A percentile compares a stretch with the other conserved stretches of the same genome.
Evolutionary conservation across 2,888 invertebrate genomes (phyloP).

Genomic region (Anaspis maculata): DNA sequence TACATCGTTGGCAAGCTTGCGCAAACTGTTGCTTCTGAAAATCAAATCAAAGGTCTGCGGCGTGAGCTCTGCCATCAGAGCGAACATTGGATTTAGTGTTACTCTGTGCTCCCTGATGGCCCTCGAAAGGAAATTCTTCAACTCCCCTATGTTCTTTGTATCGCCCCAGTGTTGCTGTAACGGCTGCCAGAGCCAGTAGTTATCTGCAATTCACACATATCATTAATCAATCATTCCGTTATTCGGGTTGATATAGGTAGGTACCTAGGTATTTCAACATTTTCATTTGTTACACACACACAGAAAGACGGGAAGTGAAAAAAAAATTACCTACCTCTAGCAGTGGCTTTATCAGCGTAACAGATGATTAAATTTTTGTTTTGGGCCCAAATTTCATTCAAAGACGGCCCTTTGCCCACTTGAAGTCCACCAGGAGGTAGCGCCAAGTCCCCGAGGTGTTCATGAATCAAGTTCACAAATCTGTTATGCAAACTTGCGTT

Average conservation of each 20-base stretch:
- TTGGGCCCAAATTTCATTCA: conserved; percentile 50
- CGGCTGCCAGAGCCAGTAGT: conserved; percentile 47
- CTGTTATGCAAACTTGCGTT: conserved; percentile 40
- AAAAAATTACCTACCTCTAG: conserved; percentile 34
- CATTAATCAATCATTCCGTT: not conserved
- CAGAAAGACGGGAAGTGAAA: too few species aligned
- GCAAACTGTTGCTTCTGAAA: conserved; percentile 51
- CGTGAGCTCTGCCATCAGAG: conserved; percentile 69
- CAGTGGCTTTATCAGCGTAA: conserved; percentile 47
- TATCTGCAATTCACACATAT: conserved; percentile 25
- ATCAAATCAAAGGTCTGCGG: conserved; percentile 57
- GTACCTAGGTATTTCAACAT: too few species aligned
- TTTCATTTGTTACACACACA: too few species aligned
- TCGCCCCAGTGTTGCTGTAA: conserved; percentile 62
- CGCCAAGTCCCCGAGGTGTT: conserved; percentile 47
- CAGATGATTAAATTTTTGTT: conserved; percentile 51
- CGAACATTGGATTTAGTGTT: conserved; percentile 46
- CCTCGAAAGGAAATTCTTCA: conserved; percentile 46
- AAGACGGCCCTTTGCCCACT: conserved; percentile 45
- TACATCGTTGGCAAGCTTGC: conserved; percentile 56
- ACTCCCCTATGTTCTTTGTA: conserved; percentile 45
- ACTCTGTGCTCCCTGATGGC: conserved; percentile 38
- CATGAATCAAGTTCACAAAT: conserved; percentile 45
- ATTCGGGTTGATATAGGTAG: too few species aligned
- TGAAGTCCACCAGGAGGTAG: conserved; percentile 42